phyloP scores from a whole-genome alignment of 1,140 invertebrate genomes.

The Steinernema feltiae region DNA sequence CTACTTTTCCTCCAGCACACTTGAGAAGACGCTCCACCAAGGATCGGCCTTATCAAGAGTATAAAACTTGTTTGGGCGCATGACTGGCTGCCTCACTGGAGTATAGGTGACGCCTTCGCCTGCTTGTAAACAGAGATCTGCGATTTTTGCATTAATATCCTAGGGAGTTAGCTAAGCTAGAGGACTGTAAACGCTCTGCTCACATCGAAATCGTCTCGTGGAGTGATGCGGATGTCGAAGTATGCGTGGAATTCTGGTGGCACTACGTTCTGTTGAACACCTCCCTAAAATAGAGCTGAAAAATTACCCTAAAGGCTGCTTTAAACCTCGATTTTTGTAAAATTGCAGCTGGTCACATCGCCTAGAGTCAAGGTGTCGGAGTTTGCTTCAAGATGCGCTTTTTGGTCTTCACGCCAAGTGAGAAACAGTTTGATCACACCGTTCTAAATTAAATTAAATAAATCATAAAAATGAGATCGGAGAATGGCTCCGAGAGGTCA shows the following conservation, averaged over 20 bases:
- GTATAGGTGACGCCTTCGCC: constrained; percentile 71
- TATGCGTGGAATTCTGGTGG: constrained; percentile 70
- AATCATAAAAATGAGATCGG: too few species aligned
- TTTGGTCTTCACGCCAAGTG: constrained; percentile 68
- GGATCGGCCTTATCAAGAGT: constrained; percentile 69
- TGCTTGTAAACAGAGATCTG: constrained; percentile 74
- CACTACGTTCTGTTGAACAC: constrained; percentile 84
- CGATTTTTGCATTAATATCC: constrained; percentile 69
- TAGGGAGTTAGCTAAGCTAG: constrained; percentile 24
- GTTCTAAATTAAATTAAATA: too few species aligned
- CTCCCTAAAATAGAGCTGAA: constrained; percentile 66
- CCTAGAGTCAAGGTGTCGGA: constrained; percentile 67
- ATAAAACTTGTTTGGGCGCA: constrained; percentile 59
- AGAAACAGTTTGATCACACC: constrained; percentile 73
- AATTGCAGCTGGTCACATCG: constrained; percentile 79
- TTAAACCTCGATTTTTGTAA: constrained; percentile 68
- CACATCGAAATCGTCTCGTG: constrained; percentile 66
- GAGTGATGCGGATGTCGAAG: constrained; percentile 71
- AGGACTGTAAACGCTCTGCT: background rate
- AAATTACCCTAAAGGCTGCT: background rate
- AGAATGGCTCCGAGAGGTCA: too few species aligned
- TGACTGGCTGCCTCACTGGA: constrained; percentile 64
- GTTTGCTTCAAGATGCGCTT: constrained; percentile 65
- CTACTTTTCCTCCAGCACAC: constrained; percentile 64
- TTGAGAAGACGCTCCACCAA: constrained; percentile 76